These are phyloP conservation scores for Sitta carolinensis DNA, from an alignment of 2,797 vertebrate species.

Conservation along the genomic window DNA sequence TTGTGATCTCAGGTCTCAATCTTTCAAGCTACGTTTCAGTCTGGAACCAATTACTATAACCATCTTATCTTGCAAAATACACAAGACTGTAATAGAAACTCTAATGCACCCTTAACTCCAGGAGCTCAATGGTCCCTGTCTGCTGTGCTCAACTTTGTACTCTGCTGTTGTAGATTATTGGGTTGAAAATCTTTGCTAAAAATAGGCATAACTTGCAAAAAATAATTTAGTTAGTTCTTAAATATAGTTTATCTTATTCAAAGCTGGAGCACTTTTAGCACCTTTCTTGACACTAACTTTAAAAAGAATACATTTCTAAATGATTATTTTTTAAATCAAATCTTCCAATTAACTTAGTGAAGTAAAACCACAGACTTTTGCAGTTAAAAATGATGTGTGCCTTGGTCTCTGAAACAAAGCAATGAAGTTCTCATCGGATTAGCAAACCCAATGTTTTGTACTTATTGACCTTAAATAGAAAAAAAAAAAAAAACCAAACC, in stretches of 20 bases:
- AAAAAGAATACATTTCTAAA: neutral
- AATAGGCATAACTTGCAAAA: neutral
- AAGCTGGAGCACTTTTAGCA: neutral
- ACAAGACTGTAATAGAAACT: neutral
- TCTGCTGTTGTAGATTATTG: neutral
- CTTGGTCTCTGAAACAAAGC: neutral
- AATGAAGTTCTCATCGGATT: neutral
- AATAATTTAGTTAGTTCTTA: neutral
- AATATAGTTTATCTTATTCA: neutral
- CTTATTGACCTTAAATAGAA: neutral
- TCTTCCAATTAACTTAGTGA: neutral
- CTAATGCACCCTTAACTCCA: neutral
- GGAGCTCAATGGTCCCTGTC: neutral
- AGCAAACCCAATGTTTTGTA: neutral
- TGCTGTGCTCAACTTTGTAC: neutral
- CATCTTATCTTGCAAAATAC: neutral
- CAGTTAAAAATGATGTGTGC: neutral
- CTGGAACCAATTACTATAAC: slow-evolving; percentile 2
- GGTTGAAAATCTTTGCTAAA: neutral
- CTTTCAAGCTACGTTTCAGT: neutral
- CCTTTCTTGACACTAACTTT: neutral
- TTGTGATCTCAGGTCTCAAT: slow-evolving; percentile 4
- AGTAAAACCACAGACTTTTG: neutral
- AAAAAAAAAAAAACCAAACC: neutral
- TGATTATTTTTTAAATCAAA: neutral